These are phyloP conservation scores for Vipera ursinii DNA, from an alignment of 2,797 vertebrate genomes.

Conservation along the genomic window DNA sequence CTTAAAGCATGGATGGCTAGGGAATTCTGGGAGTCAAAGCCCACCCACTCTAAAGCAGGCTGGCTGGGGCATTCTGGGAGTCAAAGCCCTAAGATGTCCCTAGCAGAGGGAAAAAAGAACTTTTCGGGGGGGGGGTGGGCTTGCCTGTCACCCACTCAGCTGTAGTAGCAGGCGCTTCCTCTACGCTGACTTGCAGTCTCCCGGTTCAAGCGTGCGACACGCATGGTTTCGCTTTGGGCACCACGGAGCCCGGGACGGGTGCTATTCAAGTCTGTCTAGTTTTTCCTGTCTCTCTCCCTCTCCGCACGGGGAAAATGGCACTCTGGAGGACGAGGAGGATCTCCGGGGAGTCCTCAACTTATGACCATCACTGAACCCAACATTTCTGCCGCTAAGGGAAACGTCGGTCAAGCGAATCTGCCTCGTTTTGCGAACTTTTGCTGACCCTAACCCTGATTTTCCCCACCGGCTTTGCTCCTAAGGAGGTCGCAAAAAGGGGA, in stretches of 20 bases:
- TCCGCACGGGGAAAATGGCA: too few species aligned
- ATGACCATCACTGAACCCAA: background rate
- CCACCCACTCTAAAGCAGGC: too few species aligned
- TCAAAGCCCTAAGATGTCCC: background rate
- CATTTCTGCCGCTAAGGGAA: background rate
- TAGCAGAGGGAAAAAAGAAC: background rate
- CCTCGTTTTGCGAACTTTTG: too few species aligned
- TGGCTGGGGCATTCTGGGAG: too few species aligned
- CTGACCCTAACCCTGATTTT: too few species aligned
- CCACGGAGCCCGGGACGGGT: fast-evolving
- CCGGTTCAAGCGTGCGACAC: background rate
- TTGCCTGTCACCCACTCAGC: background rate
- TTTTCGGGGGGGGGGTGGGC: fast-evolving
- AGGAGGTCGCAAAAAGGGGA: too few species aligned
- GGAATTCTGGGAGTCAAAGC: too few species aligned
- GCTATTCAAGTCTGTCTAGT: background rate
- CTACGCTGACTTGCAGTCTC: background rate
- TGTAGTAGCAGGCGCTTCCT: fast-evolving
- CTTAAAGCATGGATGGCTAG: too few species aligned
- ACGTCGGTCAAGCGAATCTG: too few species aligned
- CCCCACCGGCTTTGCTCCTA: too few species aligned
- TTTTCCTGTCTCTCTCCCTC: background rate
- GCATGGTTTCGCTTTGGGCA: background rate
- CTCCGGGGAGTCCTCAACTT: background rate
- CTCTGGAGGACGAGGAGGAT: background rate